Conservation (phyloP, 2,888 invertebrate species). For the Dicyrtoma fusca region DNA sequence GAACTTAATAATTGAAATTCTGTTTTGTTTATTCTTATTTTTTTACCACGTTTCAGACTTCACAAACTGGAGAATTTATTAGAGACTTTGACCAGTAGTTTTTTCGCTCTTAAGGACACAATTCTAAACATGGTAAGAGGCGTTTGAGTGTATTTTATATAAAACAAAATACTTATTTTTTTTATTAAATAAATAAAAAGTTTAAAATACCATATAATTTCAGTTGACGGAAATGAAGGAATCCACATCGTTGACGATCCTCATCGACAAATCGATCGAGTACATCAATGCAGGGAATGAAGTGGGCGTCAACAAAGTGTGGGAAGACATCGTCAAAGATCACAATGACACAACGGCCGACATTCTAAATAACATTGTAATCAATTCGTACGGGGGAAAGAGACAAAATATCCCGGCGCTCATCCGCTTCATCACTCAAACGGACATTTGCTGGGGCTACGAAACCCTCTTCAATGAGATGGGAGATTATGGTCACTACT, state of each 20-base stretch:
- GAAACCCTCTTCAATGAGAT: conserved; percentile 31
- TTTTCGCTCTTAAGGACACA: conserved; percentile 15
- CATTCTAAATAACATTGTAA: conserved; percentile 21
- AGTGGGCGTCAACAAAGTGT: conserved; percentile 14
- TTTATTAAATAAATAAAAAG: neutral
- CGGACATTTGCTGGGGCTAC: conserved; percentile 13
- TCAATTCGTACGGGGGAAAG: conserved; percentile 23
- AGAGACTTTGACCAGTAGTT: conserved; percentile 7
- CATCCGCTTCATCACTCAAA: conserved; percentile 20
- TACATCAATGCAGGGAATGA: conserved; percentile 27
- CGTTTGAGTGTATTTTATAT: neutral
- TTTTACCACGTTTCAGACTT: conserved; percentile 4
- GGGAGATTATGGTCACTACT: conserved; percentile 30
- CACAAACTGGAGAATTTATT: conserved; percentile 15
- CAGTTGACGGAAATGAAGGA: conserved; percentile 29
- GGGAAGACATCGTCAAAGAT: conserved; percentile 11
- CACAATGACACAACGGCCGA: neutral
- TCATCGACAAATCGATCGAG: conserved; percentile 15
- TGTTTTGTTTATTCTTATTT: neutral
- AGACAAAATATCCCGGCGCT: conserved; percentile 21
- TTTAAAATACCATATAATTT: neutral
- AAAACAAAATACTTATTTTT: neutral
- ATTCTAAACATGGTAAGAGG: conserved; percentile 1
- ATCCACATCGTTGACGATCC: neutral
- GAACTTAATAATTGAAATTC: neutral